phyloP scores from a whole-genome alignment of 2,113 vertebrate genomes.

The human region DNA sequence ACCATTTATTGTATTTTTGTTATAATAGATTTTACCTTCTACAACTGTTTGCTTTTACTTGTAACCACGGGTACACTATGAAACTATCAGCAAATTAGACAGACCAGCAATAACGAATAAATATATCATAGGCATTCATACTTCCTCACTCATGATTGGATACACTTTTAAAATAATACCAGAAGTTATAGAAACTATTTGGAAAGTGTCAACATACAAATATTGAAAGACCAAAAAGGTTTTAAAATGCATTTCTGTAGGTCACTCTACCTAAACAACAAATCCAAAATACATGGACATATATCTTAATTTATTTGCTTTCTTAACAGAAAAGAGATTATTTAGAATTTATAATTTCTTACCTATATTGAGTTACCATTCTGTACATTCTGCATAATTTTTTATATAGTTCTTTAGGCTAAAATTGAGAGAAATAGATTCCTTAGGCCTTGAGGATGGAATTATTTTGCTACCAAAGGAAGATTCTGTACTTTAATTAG shows the following conservation, averaged over 20 bases:
- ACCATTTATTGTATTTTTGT: not conserved
- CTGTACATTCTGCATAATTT: not conserved
- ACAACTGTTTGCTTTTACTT: not conserved
- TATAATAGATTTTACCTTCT: not conserved
- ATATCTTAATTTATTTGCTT: constrained; percentile 17
- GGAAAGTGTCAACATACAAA: not conserved
- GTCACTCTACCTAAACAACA: not conserved
- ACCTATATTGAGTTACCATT: not conserved
- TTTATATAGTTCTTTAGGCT: not conserved
- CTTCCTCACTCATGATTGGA: not conserved
- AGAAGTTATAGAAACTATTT: not conserved
- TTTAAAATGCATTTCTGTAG: not conserved
- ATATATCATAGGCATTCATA: not conserved
- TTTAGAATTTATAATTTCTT: constrained; percentile 18
- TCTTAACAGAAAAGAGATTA: not conserved
- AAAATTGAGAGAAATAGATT: not conserved
- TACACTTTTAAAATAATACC: not conserved
- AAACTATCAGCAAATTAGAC: not conserved
- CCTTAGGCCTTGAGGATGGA: not conserved
- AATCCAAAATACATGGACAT: not conserved
- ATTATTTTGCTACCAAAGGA: constrained; percentile 46
- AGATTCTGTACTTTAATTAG: constrained; percentile 34
- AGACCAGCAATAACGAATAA: not conserved
- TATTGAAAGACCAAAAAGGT: not conserved
- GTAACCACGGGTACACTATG: not conserved